Percentiles rank a stretch among this genome's conserved stretches.
phyloP scores from a whole-genome alignment of 2,113 vertebrate genomes.

The Cyprinodon variegatus region DNA sequence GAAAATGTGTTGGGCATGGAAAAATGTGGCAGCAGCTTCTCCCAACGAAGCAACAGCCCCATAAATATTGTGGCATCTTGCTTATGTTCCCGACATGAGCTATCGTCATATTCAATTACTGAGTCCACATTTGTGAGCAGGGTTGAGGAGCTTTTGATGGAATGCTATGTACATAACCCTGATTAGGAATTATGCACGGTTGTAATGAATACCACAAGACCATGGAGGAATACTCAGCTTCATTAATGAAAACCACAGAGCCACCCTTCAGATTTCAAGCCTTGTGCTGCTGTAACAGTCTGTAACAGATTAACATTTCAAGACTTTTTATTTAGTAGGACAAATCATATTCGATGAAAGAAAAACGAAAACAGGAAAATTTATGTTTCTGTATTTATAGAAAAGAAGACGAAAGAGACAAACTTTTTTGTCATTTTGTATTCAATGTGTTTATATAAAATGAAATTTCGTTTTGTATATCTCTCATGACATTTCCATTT shows the following conservation, averaged over 20 bases:
- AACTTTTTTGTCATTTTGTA: no score
- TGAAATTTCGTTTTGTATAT: no score
- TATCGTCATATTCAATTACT: constrained; percentile 64
- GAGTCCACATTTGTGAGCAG: constrained; percentile 62
- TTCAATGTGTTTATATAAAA: no score
- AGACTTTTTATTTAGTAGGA: constrained; percentile 27
- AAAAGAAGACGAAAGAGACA: no score
- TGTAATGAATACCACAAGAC: constrained; percentile 49
- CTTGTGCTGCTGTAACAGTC: constrained; percentile 17
- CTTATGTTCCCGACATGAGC: constrained; percentile 67
- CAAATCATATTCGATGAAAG: constrained; percentile 5
- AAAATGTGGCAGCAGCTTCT: constrained; percentile 47
- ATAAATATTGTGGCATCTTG: constrained; percentile 77
- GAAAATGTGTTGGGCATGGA: constrained; percentile 51
- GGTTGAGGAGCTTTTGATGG: constrained; percentile 60
- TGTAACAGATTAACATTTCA: no score
- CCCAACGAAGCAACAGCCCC: constrained; percentile 65
- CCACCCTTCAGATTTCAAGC: constrained; percentile 39
- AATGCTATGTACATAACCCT: constrained; percentile 58
- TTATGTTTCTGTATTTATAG: no score
- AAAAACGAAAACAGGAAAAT: background rate
- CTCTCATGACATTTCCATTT: no score
- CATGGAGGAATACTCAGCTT: constrained; percentile 56
- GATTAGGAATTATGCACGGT: constrained; percentile 62
- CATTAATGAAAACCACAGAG: constrained; percentile 50